Evolutionary conservation across 2,888 invertebrate species (phyloP).

Genomic region (Conus canariensis): DNA sequence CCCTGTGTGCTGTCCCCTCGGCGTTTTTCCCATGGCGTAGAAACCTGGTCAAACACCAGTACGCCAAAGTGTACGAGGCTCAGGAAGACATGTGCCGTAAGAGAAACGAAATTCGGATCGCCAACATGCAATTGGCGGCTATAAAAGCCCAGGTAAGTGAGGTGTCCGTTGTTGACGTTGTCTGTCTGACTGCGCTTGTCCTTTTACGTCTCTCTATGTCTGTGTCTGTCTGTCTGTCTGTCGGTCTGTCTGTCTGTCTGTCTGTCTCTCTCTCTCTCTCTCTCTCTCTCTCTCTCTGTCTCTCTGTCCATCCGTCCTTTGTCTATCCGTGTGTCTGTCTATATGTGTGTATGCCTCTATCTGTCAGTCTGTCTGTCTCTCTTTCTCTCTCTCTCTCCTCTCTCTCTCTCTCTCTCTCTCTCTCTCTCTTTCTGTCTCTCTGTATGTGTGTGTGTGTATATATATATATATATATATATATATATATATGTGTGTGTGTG

Average conservation of each 20-base stretch:
- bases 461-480: no score
- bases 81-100: slow-evolving; percentile 97
- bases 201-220: not conserved
- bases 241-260: not conserved
- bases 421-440: no score
- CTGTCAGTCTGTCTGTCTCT: no score
- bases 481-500: no score
- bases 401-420: no score
- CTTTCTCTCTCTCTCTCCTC: no score
- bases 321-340: no score
- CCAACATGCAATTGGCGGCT: slow-evolving; percentile 93
- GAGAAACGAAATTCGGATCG: slow-evolving; percentile 94
- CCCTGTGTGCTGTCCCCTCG: not conserved
- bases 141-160: slow-evolving; percentile 91
- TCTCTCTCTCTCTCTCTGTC: no score
- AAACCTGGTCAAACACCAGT: slow-evolving; percentile 82
- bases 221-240: not conserved
- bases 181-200: not conserved
- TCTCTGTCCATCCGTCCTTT: no score
- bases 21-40: slow-evolving; percentile 58
- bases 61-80: slow-evolving; percentile 95
- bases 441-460: no score
- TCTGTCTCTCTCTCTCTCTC: not conserved
- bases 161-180: not conserved
- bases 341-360: no score